Evolutionary conservation across 92 coral and sea anemone genomes (phyloP).

Genomic region (Porites lobata): DNA sequence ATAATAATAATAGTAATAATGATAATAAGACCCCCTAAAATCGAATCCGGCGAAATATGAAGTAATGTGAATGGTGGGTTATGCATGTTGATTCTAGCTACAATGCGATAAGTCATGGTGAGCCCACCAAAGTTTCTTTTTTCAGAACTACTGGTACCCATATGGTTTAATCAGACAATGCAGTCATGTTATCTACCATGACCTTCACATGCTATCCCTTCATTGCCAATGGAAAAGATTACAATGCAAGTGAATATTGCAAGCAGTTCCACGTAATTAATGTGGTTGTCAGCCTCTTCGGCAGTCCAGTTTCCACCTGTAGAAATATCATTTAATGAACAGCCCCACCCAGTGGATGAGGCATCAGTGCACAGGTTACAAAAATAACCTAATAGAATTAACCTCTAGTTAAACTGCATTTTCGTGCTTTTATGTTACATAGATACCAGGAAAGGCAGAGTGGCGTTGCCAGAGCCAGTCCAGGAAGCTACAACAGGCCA

Average conservation of each 20-base stretch:
- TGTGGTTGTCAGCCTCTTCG: conserved; percentile 48
- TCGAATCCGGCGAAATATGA: no score
- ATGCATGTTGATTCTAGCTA: no score
- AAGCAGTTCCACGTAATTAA: conserved; percentile 58
- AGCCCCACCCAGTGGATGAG: no score
- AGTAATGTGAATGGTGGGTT: no score
- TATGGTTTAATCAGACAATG: conserved; percentile 44
- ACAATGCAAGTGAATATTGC: conserved; percentile 29
- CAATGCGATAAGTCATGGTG: no score
- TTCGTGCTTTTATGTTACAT: conserved; percentile 8
- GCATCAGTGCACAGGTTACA: not conserved
- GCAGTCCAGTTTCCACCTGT: conserved; percentile 44
- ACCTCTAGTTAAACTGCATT: not conserved
- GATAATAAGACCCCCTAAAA: no score
- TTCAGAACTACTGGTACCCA: conserved; percentile 67
- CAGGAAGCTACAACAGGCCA: conserved; percentile 27
- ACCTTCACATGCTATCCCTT: conserved; percentile 48
- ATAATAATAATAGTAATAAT: no score
- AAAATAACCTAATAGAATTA: not conserved
- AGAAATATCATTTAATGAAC: not conserved
- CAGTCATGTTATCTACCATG: conserved; percentile 63
- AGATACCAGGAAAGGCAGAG: conserved; percentile 30
- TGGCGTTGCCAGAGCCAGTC: conserved; percentile 45
- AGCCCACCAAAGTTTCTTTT: not conserved
- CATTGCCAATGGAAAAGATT: conserved; percentile 11